Evolutionary conservation across 2,888 invertebrate genomes (phyloP).

Genomic region (Apodemia zela): DNA sequence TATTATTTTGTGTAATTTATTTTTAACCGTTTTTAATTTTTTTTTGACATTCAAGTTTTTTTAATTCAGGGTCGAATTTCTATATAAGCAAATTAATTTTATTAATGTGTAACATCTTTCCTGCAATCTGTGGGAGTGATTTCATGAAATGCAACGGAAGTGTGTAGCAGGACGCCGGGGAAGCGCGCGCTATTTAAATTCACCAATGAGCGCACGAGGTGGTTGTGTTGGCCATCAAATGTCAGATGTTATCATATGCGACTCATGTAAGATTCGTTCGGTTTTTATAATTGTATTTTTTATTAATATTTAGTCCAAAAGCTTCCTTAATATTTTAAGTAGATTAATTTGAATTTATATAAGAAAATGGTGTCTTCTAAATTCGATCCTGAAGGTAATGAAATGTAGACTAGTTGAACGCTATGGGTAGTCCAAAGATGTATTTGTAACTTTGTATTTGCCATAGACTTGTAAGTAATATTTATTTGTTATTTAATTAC

Average conservation of each 20-base stretch:
- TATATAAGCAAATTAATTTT: not conserved
- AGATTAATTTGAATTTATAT: not conserved
- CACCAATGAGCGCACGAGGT: too few relatives aligned
- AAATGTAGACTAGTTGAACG: constrained; percentile 15
- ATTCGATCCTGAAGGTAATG: constrained; percentile 7
- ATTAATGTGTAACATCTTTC: too few relatives aligned
- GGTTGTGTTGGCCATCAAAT: too few relatives aligned
- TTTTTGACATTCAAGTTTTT: not conserved
- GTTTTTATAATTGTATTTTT: constrained; percentile 3
- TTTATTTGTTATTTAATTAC: constrained; percentile 33
- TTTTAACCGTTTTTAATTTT: not conserved
- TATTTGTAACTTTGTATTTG: constrained; percentile 52
- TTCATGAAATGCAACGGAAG: too few relatives aligned
- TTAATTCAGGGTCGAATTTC: constrained; percentile 3
- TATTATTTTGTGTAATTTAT: constrained; percentile 6
- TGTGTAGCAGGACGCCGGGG: too few relatives aligned
- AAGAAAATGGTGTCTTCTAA: not conserved
- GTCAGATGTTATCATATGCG: too few relatives aligned
- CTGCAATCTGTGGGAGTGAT: too few relatives aligned
- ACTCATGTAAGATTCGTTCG: too few relatives aligned
- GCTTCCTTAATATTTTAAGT: not conserved
- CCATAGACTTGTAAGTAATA: constrained; percentile 58
- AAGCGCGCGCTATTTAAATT: too few relatives aligned
- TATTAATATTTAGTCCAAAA: not conserved
- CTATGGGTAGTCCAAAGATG: constrained; percentile 57